Conservation (phyloP, 2,113 vertebrate species). For the Neopipo cinnamomea region DNA sequence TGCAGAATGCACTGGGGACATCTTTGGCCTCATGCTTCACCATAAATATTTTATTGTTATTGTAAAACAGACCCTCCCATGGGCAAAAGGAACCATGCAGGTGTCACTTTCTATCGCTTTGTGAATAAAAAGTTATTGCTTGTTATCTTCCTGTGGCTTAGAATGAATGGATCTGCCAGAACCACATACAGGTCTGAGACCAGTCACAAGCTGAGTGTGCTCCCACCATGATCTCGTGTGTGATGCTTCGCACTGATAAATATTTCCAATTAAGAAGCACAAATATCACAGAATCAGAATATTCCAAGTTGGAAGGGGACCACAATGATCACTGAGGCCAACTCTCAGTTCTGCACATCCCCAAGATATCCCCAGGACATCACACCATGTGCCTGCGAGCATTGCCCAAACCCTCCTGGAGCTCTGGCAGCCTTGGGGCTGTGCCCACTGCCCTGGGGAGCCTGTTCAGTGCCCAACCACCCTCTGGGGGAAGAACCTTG, state of each 20-base stretch:
- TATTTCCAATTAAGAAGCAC: not conserved
- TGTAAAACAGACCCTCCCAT: not conserved
- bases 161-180: not conserved
- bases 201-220: not conserved
- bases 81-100: not conserved
- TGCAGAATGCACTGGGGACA: not conserved
- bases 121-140: not conserved
- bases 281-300: not conserved
- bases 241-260: not conserved
- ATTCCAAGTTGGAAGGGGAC: not conserved
- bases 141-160: not conserved
- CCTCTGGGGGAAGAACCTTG: not conserved
- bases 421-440: not conserved
- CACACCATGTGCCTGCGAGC: not conserved
- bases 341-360: not conserved
- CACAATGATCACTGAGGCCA: not conserved
- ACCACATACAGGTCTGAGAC: not conserved
- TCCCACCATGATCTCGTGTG: rapidly evolving
- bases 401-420: not conserved
- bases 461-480: not conserved
- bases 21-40: not conserved
- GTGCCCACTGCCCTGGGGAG: not conserved
- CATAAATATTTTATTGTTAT: not conserved
- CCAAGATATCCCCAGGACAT: not conserved
- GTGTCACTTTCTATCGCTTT: not conserved